Base-by-base conservation (phyloP, 2,888 invertebrate species). In the Eristalinus sepulchralis region DNA sequence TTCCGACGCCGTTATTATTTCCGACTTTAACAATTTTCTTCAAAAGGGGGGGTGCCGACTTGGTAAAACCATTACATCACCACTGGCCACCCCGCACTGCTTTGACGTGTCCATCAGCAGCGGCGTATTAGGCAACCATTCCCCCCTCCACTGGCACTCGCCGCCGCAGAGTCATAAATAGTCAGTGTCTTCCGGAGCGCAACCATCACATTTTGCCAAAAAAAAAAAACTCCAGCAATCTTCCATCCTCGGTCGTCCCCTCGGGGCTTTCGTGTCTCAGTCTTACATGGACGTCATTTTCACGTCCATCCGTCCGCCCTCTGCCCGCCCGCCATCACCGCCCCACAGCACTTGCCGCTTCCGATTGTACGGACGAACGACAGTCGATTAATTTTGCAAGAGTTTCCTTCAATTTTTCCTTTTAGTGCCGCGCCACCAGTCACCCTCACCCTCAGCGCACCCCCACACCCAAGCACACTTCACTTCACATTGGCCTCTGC, bases 361-460 rank as follows among this genome's bases (percentile, higher is more conserved):
- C 78, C 86, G 73, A 83, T 83, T 55, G 78, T 78, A 83, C 66
- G 67, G 83, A 86, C 78, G 83, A 77, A 75, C 86, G 86, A 79
- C 78, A 86, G 78, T 86, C 86, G 83, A 83, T 86, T 86, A 86
- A 86, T 86, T 86, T 86, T 86, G 83, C 86, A 79, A 86, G 78
- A 75, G 86, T 83, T 79, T 86, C 85, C 82, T 86, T 86, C 78
- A 78, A 78, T 75, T 79, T 78, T 83, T 86, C 75, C 71, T 75
- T 71, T 79, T 83, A 72, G 64, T 77, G 53, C 82, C 62, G n/a
- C 24, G n/a, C 24, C 63, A 6, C 64, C 34, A 57, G 57, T 10
- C 22, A 6, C 57, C 20, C 22, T 1, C 24, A n/a, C 57, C 57
- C 60, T 10, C 60, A 27, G 13, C 39, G 13, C 39, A 11, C 4